These are phyloP conservation scores for Ophion slaviceki DNA, from an alignment of 2,888 invertebrate species.

Conservation along the genomic window DNA sequence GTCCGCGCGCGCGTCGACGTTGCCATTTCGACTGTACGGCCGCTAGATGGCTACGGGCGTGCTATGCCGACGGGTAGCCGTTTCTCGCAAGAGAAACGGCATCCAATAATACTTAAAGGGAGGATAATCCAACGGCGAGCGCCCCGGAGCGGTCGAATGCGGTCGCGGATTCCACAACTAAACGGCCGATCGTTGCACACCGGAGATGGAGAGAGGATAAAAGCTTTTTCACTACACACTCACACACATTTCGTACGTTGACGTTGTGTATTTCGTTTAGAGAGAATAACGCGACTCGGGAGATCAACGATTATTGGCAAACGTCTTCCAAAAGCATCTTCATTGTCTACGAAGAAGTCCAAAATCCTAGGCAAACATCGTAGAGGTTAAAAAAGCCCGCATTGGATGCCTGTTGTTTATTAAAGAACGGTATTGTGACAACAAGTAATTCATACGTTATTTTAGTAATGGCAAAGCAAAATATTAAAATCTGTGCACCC, in stretches of 20 bases:
- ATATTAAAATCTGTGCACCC: no score
- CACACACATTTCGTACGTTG: background rate
- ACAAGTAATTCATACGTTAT: no score
- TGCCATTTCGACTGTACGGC: constrained; percentile 4
- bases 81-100: constrained; percentile 20
- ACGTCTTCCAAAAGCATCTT: background rate
- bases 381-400: no score
- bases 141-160: background rate
- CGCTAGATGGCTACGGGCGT: background rate
- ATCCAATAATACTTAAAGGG: constrained; percentile 34
- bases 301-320: constrained; percentile 2
- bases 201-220: constrained; percentile 9
- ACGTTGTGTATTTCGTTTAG: background rate
- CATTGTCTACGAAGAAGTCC: background rate
- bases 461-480: no score
- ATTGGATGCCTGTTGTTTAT: no score
- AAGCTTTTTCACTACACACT: background rate
- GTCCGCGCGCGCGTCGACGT: constrained; percentile 1
- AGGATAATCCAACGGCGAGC: constrained; percentile 8
- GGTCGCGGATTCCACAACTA: constrained; percentile 2
- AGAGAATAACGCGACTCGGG: background rate
- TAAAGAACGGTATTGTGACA: no score
- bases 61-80: background rate
- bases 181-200: background rate
- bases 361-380: background rate